phyloP scores from a whole-genome alignment of 2,797 vertebrate genomes.

The Petrocephalus sullivani region DNA sequence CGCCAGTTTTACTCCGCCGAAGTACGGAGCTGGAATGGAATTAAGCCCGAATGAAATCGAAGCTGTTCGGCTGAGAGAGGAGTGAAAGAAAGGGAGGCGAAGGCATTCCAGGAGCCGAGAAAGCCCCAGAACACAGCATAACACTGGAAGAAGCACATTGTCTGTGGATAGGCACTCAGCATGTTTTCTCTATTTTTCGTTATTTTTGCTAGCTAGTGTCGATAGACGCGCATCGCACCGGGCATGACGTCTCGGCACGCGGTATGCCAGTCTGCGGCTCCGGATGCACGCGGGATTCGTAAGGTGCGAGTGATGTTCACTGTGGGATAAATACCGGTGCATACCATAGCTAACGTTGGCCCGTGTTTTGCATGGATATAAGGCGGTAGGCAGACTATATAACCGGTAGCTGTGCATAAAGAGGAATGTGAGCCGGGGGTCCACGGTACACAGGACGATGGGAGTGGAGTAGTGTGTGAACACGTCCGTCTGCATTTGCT shows the following conservation, averaged over 20 bases:
- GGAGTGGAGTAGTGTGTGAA: not conserved
- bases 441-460: slow-evolving; percentile 9
- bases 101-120: not conserved
- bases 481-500: not conserved
- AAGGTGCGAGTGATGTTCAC: not conserved
- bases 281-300: not conserved
- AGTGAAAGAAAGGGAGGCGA: not conserved
- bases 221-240: not conserved
- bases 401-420: slow-evolving; percentile 19
- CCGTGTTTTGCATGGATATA: not conserved
- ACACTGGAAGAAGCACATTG: slow-evolving; percentile 15
- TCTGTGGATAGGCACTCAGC: slow-evolving; percentile 7
- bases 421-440: slow-evolving; percentile 21
- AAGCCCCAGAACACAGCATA: not conserved
- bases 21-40: not conserved
- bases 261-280: not conserved
- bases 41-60: not conserved
- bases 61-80: not conserved
- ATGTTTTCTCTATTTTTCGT: not conserved
- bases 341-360: not conserved
- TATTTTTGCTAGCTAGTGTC: not conserved
- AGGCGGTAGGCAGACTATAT: slow-evolving; percentile 5
- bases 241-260: not conserved
- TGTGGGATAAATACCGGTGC: not conserved
- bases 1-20: not conserved